These are phyloP conservation scores for Oscheius sp. DNA, from an alignment of 2,888 invertebrate genomes.

Conservation along the genomic window DNA sequence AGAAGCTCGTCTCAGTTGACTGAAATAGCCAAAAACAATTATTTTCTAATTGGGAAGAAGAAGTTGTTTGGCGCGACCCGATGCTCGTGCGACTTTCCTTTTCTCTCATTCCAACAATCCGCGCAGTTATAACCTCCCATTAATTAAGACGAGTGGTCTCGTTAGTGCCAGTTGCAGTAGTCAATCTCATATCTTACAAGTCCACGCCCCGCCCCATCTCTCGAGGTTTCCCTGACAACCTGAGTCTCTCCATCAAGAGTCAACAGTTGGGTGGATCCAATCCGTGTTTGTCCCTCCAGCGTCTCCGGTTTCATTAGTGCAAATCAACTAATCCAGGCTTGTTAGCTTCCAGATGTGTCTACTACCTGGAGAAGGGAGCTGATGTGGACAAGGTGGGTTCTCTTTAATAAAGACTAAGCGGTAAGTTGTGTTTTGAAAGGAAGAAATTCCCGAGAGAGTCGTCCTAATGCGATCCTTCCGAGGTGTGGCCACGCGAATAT, in stretches of 20 bases:
- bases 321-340: slow-evolving; percentile 24
- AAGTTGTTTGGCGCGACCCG: no score
- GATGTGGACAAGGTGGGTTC: slow-evolving; percentile 19
- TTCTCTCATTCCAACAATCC: no score
- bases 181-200: slow-evolving; percentile 8
- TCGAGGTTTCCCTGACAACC: slow-evolving; percentile 21
- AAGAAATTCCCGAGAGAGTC: neutral
- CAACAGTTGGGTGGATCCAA: no score
- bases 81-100: no score
- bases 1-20: no score
- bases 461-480: slow-evolving; percentile 26
- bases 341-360: slow-evolving; percentile 26
- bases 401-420: neutral
- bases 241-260: neutral
- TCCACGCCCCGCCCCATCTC: slow-evolving; percentile 3
- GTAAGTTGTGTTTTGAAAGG: neutral
- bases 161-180: slow-evolving; percentile 17
- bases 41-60: no score
- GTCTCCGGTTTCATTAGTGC: slow-evolving; percentile 26
- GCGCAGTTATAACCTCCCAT: no score
- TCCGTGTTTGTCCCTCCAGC: neutral
- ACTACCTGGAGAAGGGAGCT: neutral
- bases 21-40: no score
- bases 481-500: slow-evolving; percentile 25
- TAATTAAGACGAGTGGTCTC: slow-evolving; percentile 22